Evolutionary conservation across 2,888 invertebrate genomes (phyloP).

Genomic region (Alcis repandata): DNA sequence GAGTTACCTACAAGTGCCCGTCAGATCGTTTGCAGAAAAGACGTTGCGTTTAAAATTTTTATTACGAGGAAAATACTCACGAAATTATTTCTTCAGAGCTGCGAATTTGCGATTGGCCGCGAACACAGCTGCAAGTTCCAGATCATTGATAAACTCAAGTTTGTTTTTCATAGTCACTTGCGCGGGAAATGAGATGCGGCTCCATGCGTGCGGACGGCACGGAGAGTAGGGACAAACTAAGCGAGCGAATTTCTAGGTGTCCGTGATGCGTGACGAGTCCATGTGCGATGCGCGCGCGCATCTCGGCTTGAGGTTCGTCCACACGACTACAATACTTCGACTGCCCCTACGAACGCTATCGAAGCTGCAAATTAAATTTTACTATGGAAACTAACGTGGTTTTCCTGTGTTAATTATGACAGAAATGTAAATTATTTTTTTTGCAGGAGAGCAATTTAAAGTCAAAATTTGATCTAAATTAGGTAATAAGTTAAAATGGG

Average conservation of each 20-base stretch:
- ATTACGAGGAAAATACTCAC: slow-evolving; percentile 63
- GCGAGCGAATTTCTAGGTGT: slow-evolving; percentile 80
- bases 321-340: too few species aligned
- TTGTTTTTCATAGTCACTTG: slow-evolving; percentile 75
- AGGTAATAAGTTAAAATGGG: too few species aligned
- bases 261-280: slow-evolving; percentile 81
- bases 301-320: slow-evolving; percentile 55
- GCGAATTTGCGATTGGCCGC: slow-evolving; percentile 50
- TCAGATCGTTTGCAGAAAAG: slow-evolving; percentile 10
- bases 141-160: slow-evolving; percentile 60
- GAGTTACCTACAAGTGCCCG: not conserved
- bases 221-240: slow-evolving; percentile 78
- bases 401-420: too few species aligned
- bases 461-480: too few species aligned
- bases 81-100: slow-evolving; percentile 71
- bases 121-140: slow-evolving; percentile 61
- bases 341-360: too few species aligned
- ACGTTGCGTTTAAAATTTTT: slow-evolving; percentile 24
- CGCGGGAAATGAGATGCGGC: slow-evolving; percentile 65
- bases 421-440: too few species aligned
- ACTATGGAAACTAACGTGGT: too few species aligned
- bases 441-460: too few species aligned
- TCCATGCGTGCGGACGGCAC: slow-evolving; percentile 76
- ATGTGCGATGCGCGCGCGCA: slow-evolving; percentile 78
- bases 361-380: too few species aligned